Conservation (phyloP, 2,797 vertebrate species). For the Morelia viridis region DNA sequence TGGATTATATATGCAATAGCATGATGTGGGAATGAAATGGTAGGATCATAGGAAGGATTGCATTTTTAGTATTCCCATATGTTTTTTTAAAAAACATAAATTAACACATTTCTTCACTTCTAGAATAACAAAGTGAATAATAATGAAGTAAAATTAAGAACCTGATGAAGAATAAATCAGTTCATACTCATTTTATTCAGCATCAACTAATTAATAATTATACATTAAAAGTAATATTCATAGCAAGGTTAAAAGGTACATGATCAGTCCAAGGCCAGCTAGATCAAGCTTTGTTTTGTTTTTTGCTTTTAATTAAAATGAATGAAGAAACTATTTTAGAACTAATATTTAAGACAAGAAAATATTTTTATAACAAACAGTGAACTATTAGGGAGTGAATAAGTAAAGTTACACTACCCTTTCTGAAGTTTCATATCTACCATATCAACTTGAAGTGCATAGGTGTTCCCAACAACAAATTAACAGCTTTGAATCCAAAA, state of each 20-base stretch:
- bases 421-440: neutral
- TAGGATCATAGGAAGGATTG: neutral
- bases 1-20: neutral
- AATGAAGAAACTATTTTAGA: neutral
- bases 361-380: neutral
- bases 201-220: neutral
- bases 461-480: neutral
- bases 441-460: neutral
- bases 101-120: neutral
- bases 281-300: neutral
- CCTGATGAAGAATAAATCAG: neutral
- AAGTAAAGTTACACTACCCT: neutral
- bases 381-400: neutral
- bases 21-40: neutral
- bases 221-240: neutral
- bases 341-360: neutral
- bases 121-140: neutral
- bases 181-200: neutral
- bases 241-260: neutral
- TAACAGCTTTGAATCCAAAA: neutral
- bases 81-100: neutral
- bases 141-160: neutral
- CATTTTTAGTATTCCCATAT: neutral
- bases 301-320: neutral
- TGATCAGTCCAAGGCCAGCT: neutral